Evolutionary conservation across 2,113 vertebrate genomes (phyloP).

Genomic region (Plestiodon gilberti): DNA sequence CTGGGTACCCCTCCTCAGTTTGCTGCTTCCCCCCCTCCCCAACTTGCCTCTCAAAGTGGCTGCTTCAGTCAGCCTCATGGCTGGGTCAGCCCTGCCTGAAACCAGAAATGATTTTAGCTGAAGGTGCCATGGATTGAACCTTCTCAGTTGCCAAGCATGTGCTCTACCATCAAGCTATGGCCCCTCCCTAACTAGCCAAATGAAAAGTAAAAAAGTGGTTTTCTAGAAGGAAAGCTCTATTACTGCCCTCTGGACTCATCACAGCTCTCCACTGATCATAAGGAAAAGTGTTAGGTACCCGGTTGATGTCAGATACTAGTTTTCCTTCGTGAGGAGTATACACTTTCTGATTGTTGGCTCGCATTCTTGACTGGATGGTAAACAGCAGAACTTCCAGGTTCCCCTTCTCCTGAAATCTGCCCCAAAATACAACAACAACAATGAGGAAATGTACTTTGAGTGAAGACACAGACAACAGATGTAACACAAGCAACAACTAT

Average conservation of each 20-base stretch:
- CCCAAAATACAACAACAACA: not conserved
- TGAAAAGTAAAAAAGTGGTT: not conserved
- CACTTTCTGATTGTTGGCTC: slow-evolving; percentile 96
- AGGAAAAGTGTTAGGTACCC: slow-evolving; percentile 73
- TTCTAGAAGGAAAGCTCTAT: not conserved
- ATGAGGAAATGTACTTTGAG: not conserved
- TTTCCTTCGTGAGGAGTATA: slow-evolving; percentile 93
- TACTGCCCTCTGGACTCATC: rapidly evolving
- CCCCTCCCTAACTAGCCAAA: not conserved
- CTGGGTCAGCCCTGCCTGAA: too few relatives aligned
- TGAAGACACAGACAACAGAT: not conserved
- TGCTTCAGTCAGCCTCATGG: too few relatives aligned
- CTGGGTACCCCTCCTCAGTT: too few relatives aligned
- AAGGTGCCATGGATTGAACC: not conserved
- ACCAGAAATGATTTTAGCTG: not conserved
- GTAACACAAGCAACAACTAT: not conserved
- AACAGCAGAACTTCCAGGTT: slow-evolving; percentile 96
- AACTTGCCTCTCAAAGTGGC: too few relatives aligned
- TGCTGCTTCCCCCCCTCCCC: too few relatives aligned
- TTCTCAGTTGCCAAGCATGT: not conserved
- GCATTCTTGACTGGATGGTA: slow-evolving; percentile 97
- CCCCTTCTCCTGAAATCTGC: slow-evolving; percentile 97
- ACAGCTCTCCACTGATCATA: not conserved
- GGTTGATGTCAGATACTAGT: slow-evolving; percentile 95
- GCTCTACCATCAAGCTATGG: not conserved